Base-by-base conservation (phyloP, 2,888 invertebrate genomes). In the Eutolmus rufibarbis region DNA sequence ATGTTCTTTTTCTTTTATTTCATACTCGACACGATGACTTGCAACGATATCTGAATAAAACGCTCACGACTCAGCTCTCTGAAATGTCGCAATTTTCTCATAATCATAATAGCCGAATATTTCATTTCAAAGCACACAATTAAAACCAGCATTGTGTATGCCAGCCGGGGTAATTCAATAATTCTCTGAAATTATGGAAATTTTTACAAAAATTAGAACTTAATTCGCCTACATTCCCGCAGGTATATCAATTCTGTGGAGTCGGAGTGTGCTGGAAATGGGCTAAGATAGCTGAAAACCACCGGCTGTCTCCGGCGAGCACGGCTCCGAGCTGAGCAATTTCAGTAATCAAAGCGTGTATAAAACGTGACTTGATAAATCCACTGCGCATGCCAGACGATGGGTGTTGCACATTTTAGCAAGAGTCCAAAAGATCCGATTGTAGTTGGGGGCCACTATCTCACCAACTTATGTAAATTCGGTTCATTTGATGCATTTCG, bases 281-380 rank as follows among this genome's bases (percentile, higher is more conserved):
- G 66, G 28, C 19, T 66, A 28, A 3, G n/a, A 51, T 23, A 23
- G 28, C 5, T 23, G 66, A 66, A 66, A 23, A 28, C 23, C 66
- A 57, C 23, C 57, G 9, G 57, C 57, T 57, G 57, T 9, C 23
- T 57, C 19, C 2, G 19, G 5, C n/a, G 16, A 51, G 5, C 16
- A 2, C 46, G 7, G 56, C 56, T n/a, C 56, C 4, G 56, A 1
- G 56, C 56, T 14, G 16, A 56, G 12, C 66, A 66, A 28, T 40
- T 85, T 46, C 74, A 43, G 74, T 34, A 74, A 85, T 85, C 85
- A 74, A 85, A 85, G 85, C 85, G 74, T 85, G 85, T 31, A 85
- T 51, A 51, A 85, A 85, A 85, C 85, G 85, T 85, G 85, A 85
- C 85, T 51, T 74, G 85, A 85, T 85, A 85, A 85, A 51, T 85